Evolutionary conservation across 2,113 vertebrate species (phyloP), one percentile per base, ranked within the genome.

Genomic region (Pelobates fuscus): DNA sequence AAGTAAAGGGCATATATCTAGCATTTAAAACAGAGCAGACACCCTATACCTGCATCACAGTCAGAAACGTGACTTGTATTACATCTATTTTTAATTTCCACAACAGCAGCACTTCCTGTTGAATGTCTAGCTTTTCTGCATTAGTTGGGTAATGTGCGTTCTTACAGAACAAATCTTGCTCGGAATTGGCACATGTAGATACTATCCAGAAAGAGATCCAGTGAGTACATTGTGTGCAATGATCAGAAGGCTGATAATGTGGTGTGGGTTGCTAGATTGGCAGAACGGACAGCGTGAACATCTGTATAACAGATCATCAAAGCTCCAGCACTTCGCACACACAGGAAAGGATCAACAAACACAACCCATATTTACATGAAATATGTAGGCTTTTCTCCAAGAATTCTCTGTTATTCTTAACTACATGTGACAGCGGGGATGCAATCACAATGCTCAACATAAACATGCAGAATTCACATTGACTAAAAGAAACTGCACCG

Each of bases 211-310:
- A n/a, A 49, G 3, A 14, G 17, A 44, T 23, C 20, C 23, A 46
- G n/a, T 57, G 29, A 57, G 49, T 12, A 57, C 71, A 66, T 67
- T 67, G 49, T 64, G 37, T 46, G 10, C 20, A n/a, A 27, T 63
- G 59, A 52, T 61, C 32, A 37, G 10, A 30, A 44, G 6, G 26
- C 63, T 75, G 71, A 75, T 58, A 81, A 58, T 0, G 24, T 21
- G n/a, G 54, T 59, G 67, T 41, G 67, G 54, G 54, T 58, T 58
- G 54, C 25, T 25, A 41, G 29, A 32, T 41, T 70, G 30, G 54
- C 67, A 70, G 25, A 17, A 24, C 70, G 14, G 37, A 44, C 2
- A 46, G n/a, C 24, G 54, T 66, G 15, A 61, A 41, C 17, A 1
- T 17, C 18, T 5, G 15, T 12, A 32, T 43, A 52, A 57, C 58